Evolutionary conservation across 2,113 vertebrate genomes (phyloP), one percentile per base, ranked within the genome.

Genomic region (Scomber scombrus): DNA sequence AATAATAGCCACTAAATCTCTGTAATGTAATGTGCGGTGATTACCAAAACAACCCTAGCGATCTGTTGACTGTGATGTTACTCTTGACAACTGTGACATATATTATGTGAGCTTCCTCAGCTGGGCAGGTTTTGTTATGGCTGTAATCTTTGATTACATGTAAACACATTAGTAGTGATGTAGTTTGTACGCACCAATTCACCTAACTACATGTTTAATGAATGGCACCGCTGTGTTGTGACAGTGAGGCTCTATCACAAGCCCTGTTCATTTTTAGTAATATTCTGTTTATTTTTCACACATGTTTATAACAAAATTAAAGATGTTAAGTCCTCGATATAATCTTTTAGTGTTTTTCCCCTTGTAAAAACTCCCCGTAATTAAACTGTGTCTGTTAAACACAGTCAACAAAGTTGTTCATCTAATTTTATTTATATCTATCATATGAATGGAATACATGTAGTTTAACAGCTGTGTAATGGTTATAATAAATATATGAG

Each of bases 51-150:
- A 82, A 55, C 21, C 31, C 54, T n/a, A 34, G 29, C n/a, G 29
- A 75, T 74, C 67, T 79, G 80, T 80, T 84, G 70, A 74, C 56
- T 69, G 56, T 78, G 65, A 75, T 47, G 50, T 88, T 85, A 67
- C 74, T 63, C 71, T 76, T 76, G 80, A 80, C 77, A 84, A 69
- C 77, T 75, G 40, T 81, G 64, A 26, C 49, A 51, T 58, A 34
- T 73, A 51, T 40, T 13, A 29, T 70, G 40, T 34, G 70, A 58
- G 75, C 46, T 60, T 14, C 14, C 51, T 14, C 11, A n/a, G 13
- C 52, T 71, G 11, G 13, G 18, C 2, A 54, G 31, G 52, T 63
- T 77, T 72, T 18, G 21, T 66, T 29, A 1, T 8, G 18, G 50
- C 49, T 60, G 3, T 15, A 15, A 67, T 15, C 34, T 16, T 56